Evolutionary conservation across 2,797 vertebrate genomes (phyloP).

Genomic region (Sphaeramia orbicularis): DNA sequence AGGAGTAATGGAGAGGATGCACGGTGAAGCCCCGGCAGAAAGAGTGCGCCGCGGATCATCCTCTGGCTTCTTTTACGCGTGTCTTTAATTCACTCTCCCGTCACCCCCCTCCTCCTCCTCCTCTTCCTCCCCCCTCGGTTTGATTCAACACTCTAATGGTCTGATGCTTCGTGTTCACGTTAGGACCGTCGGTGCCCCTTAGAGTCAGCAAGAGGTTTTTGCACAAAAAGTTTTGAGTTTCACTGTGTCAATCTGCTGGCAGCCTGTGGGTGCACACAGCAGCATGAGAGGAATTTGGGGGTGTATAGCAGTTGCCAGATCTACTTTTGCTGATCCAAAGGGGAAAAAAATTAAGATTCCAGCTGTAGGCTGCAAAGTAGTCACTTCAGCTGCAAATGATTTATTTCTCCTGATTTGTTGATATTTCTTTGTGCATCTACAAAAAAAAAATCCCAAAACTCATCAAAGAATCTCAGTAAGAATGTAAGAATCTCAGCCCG

Average conservation of each 20-base stretch:
- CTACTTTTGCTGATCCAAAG: constrained; percentile 66
- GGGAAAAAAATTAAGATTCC: constrained; percentile 60
- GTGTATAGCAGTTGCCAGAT: constrained; percentile 40
- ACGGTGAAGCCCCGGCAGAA: constrained; percentile 19
- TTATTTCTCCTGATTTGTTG: neutral
- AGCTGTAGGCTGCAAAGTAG: constrained; percentile 23
- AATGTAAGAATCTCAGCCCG: neutral
- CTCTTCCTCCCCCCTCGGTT: neutral
- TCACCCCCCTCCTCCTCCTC: neutral
- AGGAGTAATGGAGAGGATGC: constrained; percentile 60
- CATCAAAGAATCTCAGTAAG: too few species aligned
- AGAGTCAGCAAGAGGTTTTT: constrained; percentile 21
- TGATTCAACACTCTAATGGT: constrained; percentile 27
- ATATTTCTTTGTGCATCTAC: neutral
- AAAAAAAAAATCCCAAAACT: neutral
- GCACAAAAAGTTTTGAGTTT: constrained; percentile 69
- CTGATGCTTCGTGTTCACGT: constrained; percentile 20
- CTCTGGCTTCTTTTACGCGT: constrained; percentile 23
- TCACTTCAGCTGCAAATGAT: constrained; percentile 6
- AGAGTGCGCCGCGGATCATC: constrained; percentile 19
- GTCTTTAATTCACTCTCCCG: constrained; percentile 30
- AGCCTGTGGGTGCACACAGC: constrained; percentile 31
- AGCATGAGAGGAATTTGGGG: constrained; percentile 48
- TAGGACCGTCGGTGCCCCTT: constrained; percentile 2
- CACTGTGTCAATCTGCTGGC: constrained; percentile 40